Percentiles rank a stretch among this genome's conserved stretches.
Evolutionary conservation across 1,140 invertebrate genomes (phyloP).

Genomic region (Calosoma granatense): DNA sequence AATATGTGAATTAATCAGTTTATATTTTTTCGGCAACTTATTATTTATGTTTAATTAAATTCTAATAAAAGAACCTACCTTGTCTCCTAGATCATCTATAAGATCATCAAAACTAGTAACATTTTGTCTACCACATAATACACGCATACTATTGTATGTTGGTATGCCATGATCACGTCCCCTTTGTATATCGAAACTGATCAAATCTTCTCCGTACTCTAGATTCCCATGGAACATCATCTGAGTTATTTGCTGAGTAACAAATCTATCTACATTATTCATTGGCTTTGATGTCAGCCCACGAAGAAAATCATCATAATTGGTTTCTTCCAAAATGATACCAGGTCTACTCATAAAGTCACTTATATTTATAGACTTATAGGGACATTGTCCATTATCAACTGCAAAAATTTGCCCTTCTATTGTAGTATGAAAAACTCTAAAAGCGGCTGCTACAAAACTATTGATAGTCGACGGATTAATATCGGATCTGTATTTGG

Average conservation of each 20-base stretch:
- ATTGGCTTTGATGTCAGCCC: conserved; percentile 54
- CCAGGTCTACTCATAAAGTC: conserved; percentile 46
- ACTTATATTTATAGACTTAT: conserved; percentile 36
- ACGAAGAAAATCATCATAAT: conserved; percentile 48
- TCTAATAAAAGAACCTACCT: conserved; percentile 40
- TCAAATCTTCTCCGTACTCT: conserved; percentile 63
- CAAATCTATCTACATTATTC: conserved; percentile 52
- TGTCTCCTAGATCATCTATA: conserved; percentile 48
- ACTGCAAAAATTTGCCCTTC: conserved; percentile 36
- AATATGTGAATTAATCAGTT: too few species aligned
- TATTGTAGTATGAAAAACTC: conserved; percentile 51
- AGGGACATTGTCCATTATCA: conserved; percentile 35
- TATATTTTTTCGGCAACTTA: too few species aligned
- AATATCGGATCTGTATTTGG: conserved; percentile 49
- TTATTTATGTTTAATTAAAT: too few species aligned
- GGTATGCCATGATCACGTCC: conserved; percentile 76
- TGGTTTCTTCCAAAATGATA: conserved; percentile 37
- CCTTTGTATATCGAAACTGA: conserved; percentile 72
- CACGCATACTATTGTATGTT: conserved; percentile 64
- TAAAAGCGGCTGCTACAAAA: conserved; percentile 50
- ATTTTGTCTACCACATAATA: conserved; percentile 60
- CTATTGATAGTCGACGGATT: conserved; percentile 53
- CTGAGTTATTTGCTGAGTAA: conserved; percentile 54
- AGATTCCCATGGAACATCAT: conserved; percentile 56
- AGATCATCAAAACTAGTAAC: conserved; percentile 61